Evolutionary conservation across 37 sponge, comb jelly and placozoan genomes (phyloP), one percentile per base, ranked within the genome.

Genomic region (Dysidea cf. avara): DNA sequence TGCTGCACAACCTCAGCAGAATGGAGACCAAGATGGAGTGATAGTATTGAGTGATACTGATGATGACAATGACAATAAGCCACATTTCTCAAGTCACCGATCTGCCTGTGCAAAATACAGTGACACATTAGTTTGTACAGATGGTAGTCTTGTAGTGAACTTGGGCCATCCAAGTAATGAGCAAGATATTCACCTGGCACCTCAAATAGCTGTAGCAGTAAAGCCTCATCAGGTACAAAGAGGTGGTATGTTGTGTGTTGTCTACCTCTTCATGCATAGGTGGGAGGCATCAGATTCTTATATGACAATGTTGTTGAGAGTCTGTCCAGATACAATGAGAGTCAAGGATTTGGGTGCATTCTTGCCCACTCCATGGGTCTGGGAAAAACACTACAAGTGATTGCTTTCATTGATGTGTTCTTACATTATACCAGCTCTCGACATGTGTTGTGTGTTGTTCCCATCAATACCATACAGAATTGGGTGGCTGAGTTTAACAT

Each of bases 341-440:
- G 74, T 1, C 61, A 75, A 1, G 99, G 99, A 21, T 94, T 92
- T 66, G 99, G 99, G 14, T 98, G 99, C 53, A 94, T 98, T 12
- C 68, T 98, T 30, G 99, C 99, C 24, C 99, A 98, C 72, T 85
- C 93, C 68, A 98, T 98, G 99, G 99, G 99, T 2, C 81, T 98
- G 39, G 99, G 99, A 34, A 98, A 98, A 63, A 98, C 99, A 39
- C 78, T 98, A 46, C 96, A 96, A 81, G 80, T 87, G n/a, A 91
- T 96, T 24, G 79, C 80, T 2, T 98, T 98, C 40, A 86, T 89
- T 4, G 99, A 98, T 61, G 32, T 95, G 25, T 89, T 92, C 49
- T 61, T 98, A 13, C 77, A 88, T 33, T 74, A 62, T 83, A 95
- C 96, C 2, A 66, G 80, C 24, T 68, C 93, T 20, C 55, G 72